Evolutionary conservation across 1,140 invertebrate genomes (phyloP).

Genomic region (Drosophila malerkotliana): DNA sequence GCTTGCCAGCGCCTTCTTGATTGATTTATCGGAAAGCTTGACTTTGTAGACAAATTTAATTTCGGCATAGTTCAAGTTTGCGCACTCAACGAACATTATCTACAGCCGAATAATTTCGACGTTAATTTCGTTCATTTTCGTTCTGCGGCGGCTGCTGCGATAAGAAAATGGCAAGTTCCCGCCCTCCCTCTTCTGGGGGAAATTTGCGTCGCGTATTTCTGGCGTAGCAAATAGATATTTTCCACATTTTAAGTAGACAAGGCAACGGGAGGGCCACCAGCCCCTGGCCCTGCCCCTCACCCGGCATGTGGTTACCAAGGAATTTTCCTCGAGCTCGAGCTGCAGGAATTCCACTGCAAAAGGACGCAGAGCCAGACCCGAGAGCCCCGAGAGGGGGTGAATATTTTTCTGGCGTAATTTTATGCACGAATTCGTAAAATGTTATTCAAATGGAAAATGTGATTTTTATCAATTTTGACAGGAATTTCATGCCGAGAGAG

Average conservation of each 20-base stretch:
- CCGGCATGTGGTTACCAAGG: slow-evolving; percentile 73
- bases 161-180: slow-evolving; percentile 60
- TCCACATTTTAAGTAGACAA: slow-evolving; percentile 79
- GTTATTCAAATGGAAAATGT: slow-evolving; percentile 84
- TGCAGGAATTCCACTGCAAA: slow-evolving; percentile 74
- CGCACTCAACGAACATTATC: slow-evolving; percentile 75
- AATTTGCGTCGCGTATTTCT: slow-evolving; percentile 60
- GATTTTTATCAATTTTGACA: slow-evolving; percentile 84
- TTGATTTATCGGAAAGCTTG: slow-evolving; percentile 77
- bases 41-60: slow-evolving; percentile 80
- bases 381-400: neutral
- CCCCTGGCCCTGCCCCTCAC: too few relatives aligned
- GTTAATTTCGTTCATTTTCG: slow-evolving; percentile 62
- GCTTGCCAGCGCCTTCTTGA: slow-evolving; percentile 63
- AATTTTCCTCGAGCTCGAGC: slow-evolving; percentile 60
- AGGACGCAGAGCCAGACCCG: neutral
- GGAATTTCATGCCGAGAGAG: slow-evolving; percentile 65
- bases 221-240: slow-evolving; percentile 80
- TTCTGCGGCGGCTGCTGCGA: slow-evolving; percentile 39
- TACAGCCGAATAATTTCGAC: slow-evolving; percentile 77
- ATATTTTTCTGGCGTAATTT: slow-evolving; percentile 69
- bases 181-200: slow-evolving; percentile 5
- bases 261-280: slow-evolving; percentile 19
- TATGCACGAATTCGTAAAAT: slow-evolving; percentile 84
- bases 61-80: slow-evolving; percentile 58